Evolutionary conservation across 2,113 vertebrate genomes (phyloP), one percentile per base, ranked within the genome.

Genomic region (Lathamus discolor): DNA sequence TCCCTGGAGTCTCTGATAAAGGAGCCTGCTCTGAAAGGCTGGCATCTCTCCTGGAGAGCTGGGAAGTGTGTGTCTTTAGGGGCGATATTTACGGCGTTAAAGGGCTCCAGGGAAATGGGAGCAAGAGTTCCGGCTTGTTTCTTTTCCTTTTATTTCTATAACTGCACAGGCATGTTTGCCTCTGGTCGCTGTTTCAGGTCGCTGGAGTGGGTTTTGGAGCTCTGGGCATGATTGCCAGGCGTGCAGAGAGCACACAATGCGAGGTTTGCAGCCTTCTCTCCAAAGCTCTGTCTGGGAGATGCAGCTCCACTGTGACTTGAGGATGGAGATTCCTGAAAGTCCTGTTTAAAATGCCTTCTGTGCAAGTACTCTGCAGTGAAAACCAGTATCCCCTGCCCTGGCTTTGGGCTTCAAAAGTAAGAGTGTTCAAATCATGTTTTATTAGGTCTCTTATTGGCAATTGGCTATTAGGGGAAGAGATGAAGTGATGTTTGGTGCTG

Each of bases 1-100:
- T 97, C 96, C 69, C 86, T 73, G 83, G 92, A 92, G 95, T 68
- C 83, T 49, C 86, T 48, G 43, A 10, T 78, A 86, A 96, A 91
- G 95, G 86, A 0, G 69, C 39, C 68, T 94, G 92, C 90, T 95
- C 90, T 0, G 3, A 72, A 93, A 94, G 76, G 83, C 83, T 94
- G 69, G 72, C 83, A 68, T 43, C 73, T 52, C 77, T 96, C 76
- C 79, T 84, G 80, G 73, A 88, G 88, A 94, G 80, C 64, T 54
- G 68, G 64, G n/a, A n/a, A 93, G 55, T 3, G 0, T 3, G 35
- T 72, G 83, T 88, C 95, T 92, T 57, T 10, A 73, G 93, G 92
- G 92, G 80, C 43, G 77, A 35, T 88, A 80, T 93, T 95, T 86
- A 77, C 82, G 84, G 83, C 73, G 0, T 43, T 81, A 72, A 91